phyloP scores from a whole-genome alignment of 2,113 vertebrate species.

The Siphamia tubifer region DNA sequence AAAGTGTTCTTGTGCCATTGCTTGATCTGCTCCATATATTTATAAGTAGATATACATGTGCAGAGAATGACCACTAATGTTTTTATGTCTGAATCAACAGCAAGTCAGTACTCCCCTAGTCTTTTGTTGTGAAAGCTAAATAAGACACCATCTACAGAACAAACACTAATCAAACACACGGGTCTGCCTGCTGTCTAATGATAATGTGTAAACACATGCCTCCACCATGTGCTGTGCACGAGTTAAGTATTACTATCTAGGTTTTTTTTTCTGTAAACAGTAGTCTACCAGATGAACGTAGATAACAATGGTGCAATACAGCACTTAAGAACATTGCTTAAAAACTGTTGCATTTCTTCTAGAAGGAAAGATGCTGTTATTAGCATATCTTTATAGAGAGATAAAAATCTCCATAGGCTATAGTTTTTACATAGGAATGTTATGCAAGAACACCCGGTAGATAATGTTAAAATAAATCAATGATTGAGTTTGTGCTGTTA shows the following conservation, averaged over 20 bases:
- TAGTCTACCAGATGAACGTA: not conserved
- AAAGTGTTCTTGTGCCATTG: no score
- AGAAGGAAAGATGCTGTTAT: not conserved
- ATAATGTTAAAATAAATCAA: not conserved
- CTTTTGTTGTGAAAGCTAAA: slow-evolving; percentile 27
- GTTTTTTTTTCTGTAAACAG: not conserved
- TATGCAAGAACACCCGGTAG: not conserved
- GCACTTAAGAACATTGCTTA: not conserved
- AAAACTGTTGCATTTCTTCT: not conserved
- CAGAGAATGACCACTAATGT: not conserved
- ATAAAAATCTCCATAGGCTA: not conserved
- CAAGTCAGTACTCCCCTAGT: not conserved
- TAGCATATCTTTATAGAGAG: no score
- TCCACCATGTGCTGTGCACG: not conserved
- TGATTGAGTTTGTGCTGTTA: not conserved
- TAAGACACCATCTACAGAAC: slow-evolving; percentile 1
- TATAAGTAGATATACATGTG: not conserved
- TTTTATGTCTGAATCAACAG: slow-evolving; percentile 16
- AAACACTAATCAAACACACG: slow-evolving; percentile 20
- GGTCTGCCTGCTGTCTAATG: slow-evolving; percentile 2
- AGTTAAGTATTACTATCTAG: not conserved
- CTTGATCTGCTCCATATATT: not conserved
- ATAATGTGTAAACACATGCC: not conserved
- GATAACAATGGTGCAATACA: not conserved
- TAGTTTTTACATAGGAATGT: no score